phyloP scores from a whole-genome alignment of 1,140 invertebrate genomes.

The Cyclargus thomasi region DNA sequence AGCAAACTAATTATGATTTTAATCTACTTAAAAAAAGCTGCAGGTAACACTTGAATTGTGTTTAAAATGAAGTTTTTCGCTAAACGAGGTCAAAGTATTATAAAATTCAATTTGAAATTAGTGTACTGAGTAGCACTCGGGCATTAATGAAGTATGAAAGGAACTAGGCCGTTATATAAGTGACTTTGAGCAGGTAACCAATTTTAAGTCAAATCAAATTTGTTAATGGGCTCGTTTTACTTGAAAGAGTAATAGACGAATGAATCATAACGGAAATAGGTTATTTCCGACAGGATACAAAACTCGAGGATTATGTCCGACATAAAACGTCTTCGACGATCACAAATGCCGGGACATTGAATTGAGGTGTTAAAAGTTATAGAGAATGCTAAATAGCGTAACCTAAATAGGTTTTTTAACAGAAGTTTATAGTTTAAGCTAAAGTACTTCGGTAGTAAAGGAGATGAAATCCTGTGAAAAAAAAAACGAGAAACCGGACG shows the following conservation, averaged over 20 bases:
- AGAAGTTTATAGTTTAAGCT: too few species aligned
- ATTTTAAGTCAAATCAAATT: neutral
- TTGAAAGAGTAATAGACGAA: neutral
- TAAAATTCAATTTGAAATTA: neutral
- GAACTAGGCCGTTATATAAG: neutral
- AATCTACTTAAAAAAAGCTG: neutral
- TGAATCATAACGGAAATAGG: neutral
- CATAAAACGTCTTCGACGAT: neutral
- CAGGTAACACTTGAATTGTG: neutral
- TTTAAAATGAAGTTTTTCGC: conserved; percentile 1
- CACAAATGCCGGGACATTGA: too few species aligned
- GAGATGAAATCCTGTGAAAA: too few species aligned
- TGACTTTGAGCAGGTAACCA: neutral
- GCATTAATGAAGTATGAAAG: conserved; percentile 1
- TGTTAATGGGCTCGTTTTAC: neutral
- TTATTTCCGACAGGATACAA: neutral
- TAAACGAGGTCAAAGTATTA: neutral
- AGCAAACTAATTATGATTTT: neutral
- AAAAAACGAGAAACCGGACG: too few species aligned
- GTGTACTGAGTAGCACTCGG: neutral
- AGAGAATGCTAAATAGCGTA: too few species aligned
- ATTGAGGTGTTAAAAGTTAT: too few species aligned
- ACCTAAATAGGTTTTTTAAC: too few species aligned
- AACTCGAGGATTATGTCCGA: neutral
- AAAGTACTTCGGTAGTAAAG: too few species aligned